Evolutionary conservation across 1,140 invertebrate genomes (phyloP).

Genomic region (Apis laboriosa): DNA sequence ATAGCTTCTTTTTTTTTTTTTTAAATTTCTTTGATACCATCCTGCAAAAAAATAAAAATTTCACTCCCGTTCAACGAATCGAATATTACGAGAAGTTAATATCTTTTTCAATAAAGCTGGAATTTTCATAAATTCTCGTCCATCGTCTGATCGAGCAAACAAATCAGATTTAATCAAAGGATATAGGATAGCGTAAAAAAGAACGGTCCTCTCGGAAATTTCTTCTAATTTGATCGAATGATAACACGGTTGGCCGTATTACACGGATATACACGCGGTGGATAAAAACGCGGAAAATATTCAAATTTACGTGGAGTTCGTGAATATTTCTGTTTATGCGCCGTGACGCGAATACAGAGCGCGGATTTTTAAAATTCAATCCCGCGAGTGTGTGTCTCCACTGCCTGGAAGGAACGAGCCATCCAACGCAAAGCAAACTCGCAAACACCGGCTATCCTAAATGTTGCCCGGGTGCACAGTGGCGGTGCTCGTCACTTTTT

Average conservation of each 20-base stretch:
- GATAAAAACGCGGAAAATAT: constrained; percentile 28
- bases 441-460: not conserved
- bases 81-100: no score
- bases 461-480: not conserved
- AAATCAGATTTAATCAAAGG: not conserved
- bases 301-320: constrained; percentile 21
- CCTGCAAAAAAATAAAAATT: no score
- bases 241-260: not conserved
- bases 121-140: not conserved
- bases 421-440: not conserved
- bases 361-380: constrained; percentile 43
- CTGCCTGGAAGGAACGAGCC: not conserved
- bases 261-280: not conserved
- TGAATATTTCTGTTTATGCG: constrained; percentile 21
- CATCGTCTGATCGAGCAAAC: not conserved
- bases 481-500: not conserved
- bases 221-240: constrained; percentile 1
- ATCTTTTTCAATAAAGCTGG: not conserved
- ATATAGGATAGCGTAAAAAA: not conserved
- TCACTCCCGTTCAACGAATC: no score
- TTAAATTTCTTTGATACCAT: no score
- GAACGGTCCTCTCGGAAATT: no score
- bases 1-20: no score
- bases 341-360: constrained; percentile 29
- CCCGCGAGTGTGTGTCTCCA: constrained; percentile 20